Base-by-base conservation (phyloP, 1,140 invertebrate species). In the Papilio aristodemus region DNA sequence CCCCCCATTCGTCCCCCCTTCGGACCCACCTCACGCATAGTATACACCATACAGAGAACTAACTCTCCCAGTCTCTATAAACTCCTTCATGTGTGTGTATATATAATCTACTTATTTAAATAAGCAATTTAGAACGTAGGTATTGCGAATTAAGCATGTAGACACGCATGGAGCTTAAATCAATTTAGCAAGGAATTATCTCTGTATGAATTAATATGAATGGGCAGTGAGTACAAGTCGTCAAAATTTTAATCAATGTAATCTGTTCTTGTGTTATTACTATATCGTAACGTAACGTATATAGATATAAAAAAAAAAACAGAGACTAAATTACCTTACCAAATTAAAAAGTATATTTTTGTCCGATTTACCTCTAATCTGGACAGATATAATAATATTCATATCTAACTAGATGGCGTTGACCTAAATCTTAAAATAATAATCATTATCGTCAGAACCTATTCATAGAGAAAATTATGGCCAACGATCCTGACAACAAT, bases 1-100 rank as follows among this genome's bases (percentile, higher is more conserved):
- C 69, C 70, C 69, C 80, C 69, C 64, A n/a, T 38, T 58, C 69
- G 59, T 76, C 78, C 46, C 22, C 59, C 81, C 79, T 71, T 74
- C 70, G 64, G 76, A 79, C 79, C 84, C 81, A 82, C 83, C 86
- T 84, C 73, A 81, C 82, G 79, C 81, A 84, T 88, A 88, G 77
- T 87, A 85, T 79, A 85, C 85, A 81, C 85, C 85, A 86, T 89
- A 90, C 85, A 83, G 79, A 87, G 84, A 89, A 89, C 88, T 90
- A 89, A 88, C 86, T 87, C 80, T 80, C 80, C 77, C 72, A 84
- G 74, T 85, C 79, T 89, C 87, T 85, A 89, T 87, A 90, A 89
- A 83, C 83, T 88, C 80, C 76, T 68, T 80, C 80, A 77, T 80
- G 78, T 80, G 78, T 87, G 83, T 86, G 77, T 79, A 74, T 87